phyloP scores from a whole-genome alignment of 2,888 invertebrate genomes.

The Mimas tiliae region DNA sequence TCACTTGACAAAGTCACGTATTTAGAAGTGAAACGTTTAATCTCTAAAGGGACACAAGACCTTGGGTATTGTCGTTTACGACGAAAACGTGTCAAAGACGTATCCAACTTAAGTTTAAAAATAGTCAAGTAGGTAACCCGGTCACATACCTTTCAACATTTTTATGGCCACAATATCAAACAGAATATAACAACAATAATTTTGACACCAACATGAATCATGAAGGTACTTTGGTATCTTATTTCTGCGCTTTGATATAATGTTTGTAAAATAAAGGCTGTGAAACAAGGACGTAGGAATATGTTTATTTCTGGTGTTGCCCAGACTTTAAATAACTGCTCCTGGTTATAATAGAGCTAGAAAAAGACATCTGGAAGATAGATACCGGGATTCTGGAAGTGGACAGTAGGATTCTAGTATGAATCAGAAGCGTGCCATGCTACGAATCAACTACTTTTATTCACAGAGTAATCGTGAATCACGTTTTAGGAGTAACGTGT shows the following conservation, averaged over 20 bases:
- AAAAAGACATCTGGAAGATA: too few species aligned
- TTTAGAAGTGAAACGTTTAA: not conserved
- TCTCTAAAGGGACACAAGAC: not conserved
- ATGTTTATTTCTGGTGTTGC: too few species aligned
- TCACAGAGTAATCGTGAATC: too few species aligned
- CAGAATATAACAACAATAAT: not conserved
- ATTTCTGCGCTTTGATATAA: not conserved
- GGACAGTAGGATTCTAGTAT: too few species aligned
- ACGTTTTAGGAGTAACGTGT: too few species aligned
- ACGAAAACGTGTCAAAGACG: slow-evolving; percentile 23
- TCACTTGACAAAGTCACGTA: not conserved
- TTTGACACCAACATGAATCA: slow-evolving; percentile 8
- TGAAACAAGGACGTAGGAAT: too few species aligned
- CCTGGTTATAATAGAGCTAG: too few species aligned
- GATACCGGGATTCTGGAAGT: too few species aligned
- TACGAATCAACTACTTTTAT: too few species aligned
- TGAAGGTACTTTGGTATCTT: not conserved
- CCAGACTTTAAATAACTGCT: too few species aligned
- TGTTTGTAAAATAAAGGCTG: too few species aligned
- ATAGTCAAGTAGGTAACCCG: slow-evolving; percentile 15
- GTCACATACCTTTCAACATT: slow-evolving; percentile 6
- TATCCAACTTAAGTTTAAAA: slow-evolving; percentile 4
- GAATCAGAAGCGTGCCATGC: too few species aligned
- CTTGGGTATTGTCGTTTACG: slow-evolving; percentile 6
- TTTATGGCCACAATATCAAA: not conserved